Conservation (phyloP, 30 jellyfish, hydroid and myxozoan genomes). For the Euphysa ruthae region DNA sequence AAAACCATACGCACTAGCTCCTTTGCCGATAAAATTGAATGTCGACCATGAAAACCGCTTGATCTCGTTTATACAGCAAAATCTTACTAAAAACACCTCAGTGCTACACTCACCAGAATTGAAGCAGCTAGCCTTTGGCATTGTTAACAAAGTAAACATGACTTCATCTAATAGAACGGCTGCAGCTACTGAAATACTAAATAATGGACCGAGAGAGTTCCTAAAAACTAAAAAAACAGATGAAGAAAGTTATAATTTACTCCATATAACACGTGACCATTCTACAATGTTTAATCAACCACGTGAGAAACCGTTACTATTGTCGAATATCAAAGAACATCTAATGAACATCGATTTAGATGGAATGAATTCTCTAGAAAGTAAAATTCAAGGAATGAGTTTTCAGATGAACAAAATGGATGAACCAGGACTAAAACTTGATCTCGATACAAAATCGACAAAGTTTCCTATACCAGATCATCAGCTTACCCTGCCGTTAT, state of each 20-base stretch:
- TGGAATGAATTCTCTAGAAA: not conserved
- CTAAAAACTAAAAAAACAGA: not conserved
- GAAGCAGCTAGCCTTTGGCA: not conserved
- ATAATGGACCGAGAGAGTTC: not conserved
- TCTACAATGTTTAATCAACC: not conserved
- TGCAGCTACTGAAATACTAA: too few species aligned
- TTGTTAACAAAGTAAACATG: too few species aligned
- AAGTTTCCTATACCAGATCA: constrained; percentile 21
- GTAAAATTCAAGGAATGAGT: not conserved
- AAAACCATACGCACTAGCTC: too few species aligned
- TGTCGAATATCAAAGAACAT: constrained; percentile 15
- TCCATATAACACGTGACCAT: not conserved
- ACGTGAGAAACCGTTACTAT: not conserved
- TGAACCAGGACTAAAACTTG: not conserved
- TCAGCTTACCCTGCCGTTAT: constrained; percentile 13
- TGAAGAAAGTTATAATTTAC: not conserved
- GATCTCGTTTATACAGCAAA: not conserved
- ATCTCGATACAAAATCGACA: constrained; percentile 22
- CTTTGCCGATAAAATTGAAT: too few species aligned
- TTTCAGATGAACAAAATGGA: not conserved
- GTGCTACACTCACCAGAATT: not conserved
- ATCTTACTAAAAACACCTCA: not conserved
- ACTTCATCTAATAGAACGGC: too few species aligned
- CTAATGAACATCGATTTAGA: constrained; percentile 10
- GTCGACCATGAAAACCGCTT: too few species aligned